These are phyloP conservation scores for Andrena dorsata DNA, from an alignment of 2,888 invertebrate genomes.

Conservation along the genomic window DNA sequence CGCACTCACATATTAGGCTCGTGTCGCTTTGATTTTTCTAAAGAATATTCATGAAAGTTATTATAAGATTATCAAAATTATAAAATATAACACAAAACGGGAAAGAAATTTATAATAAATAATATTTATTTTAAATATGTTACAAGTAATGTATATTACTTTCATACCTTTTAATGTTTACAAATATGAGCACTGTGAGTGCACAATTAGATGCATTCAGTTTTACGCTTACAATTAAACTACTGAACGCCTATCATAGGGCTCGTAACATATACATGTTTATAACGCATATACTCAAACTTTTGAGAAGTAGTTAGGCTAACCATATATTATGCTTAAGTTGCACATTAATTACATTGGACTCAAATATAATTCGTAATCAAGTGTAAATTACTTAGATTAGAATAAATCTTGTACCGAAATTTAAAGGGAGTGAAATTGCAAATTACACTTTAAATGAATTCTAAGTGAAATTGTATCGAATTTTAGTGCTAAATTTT, in stretches of 20 bases:
- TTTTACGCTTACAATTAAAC: not conserved
- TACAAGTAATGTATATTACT: too few species aligned
- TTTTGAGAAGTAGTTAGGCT: not conserved
- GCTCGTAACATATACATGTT: not conserved
- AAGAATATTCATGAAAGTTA: too few species aligned
- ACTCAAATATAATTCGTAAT: not conserved
- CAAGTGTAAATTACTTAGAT: not conserved
- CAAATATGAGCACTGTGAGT: not conserved
- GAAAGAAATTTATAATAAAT: too few species aligned
- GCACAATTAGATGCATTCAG: not conserved
- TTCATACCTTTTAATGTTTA: too few species aligned
- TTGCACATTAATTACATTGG: not conserved
- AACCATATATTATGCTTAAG: not conserved
- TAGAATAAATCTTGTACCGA: not conserved
- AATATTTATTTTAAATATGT: too few species aligned
- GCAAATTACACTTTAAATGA: constrained; percentile 21
- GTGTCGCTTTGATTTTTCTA: too few species aligned
- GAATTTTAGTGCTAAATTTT: not conserved
- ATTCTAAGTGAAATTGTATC: not conserved
- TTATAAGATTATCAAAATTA: too few species aligned
- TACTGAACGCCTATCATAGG: not conserved
- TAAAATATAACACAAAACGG: too few species aligned
- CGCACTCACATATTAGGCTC: too few species aligned
- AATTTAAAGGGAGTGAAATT: not conserved
- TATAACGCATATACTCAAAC: not conserved